phyloP scores from a whole-genome alignment of 1,140 invertebrate genomes.

The Sipha flava region DNA sequence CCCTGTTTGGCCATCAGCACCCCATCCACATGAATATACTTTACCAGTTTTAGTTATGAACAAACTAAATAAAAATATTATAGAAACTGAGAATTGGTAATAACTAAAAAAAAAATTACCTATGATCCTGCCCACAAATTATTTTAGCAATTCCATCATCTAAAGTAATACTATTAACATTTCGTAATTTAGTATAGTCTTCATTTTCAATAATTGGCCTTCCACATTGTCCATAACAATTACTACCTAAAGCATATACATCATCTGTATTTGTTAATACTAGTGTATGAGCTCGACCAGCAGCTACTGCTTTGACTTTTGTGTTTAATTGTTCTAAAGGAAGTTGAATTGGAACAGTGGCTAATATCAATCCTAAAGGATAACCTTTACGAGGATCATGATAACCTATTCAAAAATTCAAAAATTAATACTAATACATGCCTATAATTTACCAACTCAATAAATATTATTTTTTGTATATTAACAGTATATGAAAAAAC shows the following conservation, averaged over 20 bases:
- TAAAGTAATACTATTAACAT: conserved; percentile 56
- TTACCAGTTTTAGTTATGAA: conserved; percentile 70
- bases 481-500: no score
- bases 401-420: conserved; percentile 45
- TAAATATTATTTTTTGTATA: no score
- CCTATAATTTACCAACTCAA: no score
- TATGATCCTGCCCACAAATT: conserved; percentile 82
- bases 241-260: conserved; percentile 81
- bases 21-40: conserved; percentile 85
- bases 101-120: conserved; percentile 45
- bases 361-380: conserved; percentile 61
- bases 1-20: conserved; percentile 91
- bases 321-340: conserved; percentile 51
- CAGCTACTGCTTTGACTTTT: conserved; percentile 54
- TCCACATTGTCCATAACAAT: conserved; percentile 90
- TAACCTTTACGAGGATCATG: conserved; percentile 54
- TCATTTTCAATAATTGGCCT: conserved; percentile 69
- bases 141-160: conserved; percentile 61
- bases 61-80: conserved; percentile 53
- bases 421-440: background rate
- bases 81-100: background rate
- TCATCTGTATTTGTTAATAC: conserved; percentile 69
- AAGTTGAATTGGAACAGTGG: conserved; percentile 65
- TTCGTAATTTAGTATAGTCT: conserved; percentile 57
- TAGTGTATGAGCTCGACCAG: conserved; percentile 79